Base-by-base conservation (phyloP, 2,888 invertebrate genomes). In the Crepidodera aurea region DNA sequence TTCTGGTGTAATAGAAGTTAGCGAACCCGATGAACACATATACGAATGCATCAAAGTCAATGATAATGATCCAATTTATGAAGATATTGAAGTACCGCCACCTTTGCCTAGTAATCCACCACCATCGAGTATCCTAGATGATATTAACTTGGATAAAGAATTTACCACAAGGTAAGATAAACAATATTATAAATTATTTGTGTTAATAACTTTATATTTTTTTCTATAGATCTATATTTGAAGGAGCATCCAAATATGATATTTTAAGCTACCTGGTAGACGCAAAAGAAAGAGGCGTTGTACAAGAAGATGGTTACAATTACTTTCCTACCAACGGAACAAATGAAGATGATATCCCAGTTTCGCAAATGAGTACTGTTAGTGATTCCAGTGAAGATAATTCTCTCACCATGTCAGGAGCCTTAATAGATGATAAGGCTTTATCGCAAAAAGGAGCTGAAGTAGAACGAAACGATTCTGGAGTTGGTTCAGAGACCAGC, bases 401-500 rank as follows among this genome's bases (percentile, higher is more conserved):
- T 76, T 91, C 90, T 22, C 84, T 90, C 56, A 86, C 87, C 25
- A 85, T 87, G 32, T 84, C 86, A 70, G 85, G 85, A 61, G 83
- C 87, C n/a, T 76, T 80, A 32, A 81, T 83, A 61, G 87, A 87
- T 68, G 87, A 87, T 69, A 79, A 83, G 40, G 76, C 82, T 10
- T 78, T 83, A 7, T 85, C 82, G 69, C 87, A 87, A 71, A 88
- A 88, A 73, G 82, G 85, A 6, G 87, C 88, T 1, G 94, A 94
- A 79, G 90, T 95, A 69, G 95, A 95, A 83, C 85, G 96, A 68
- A 95, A 94, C 75, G 95, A 94, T 79, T 95, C 94, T 13, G 96
- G 95, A 1, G 94, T 95, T 1, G 95, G 95, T 50, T 94, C 94
- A 2, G 95, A 95, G 80, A 94, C 94, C 5, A 93, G 93, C 78